A percentile compares a stretch with the other conserved stretches of the same genome.
phyloP scores from a whole-genome alignment of 1,140 invertebrate species.

The Drosophila persimilis region DNA sequence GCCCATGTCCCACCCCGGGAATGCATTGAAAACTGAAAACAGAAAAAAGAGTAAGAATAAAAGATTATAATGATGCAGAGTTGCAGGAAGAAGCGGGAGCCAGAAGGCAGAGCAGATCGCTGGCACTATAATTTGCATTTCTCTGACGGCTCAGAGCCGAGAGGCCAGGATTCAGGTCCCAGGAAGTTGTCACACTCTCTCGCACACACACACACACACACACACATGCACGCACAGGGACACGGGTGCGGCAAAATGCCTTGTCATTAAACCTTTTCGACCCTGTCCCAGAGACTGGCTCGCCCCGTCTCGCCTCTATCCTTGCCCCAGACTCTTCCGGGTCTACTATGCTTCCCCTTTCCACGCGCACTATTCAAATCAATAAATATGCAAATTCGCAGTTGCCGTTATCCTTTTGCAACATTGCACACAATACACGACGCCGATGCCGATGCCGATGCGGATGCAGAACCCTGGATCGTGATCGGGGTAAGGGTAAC shows the following conservation, averaged over 20 bases:
- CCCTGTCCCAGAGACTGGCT: conserved; percentile 5
- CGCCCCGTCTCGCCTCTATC: background rate
- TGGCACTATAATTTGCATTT: conserved; percentile 70
- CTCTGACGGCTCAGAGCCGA: conserved; percentile 17
- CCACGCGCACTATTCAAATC: conserved; percentile 47
- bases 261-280: conserved; percentile 60
- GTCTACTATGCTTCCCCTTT: background rate
- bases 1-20: conserved; percentile 51
- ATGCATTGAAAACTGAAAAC: background rate
- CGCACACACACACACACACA: too few species aligned
- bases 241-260: conserved; percentile 29
- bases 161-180: conserved; percentile 3
- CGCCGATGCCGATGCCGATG: background rate
- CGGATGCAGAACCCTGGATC: too few species aligned
- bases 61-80: conserved; percentile 64
- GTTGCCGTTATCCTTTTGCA: conserved; percentile 72
- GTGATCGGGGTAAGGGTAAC: conserved; percentile 12
- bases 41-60: conserved; percentile 45
- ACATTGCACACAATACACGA: conserved; percentile 61
- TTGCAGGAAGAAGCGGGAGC: conserved; percentile 27
- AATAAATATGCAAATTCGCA: conserved; percentile 77
- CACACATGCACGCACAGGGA: background rate
- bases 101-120: conserved; percentile 25
- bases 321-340: conserved; percentile 3
- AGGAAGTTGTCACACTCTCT: conserved; percentile 39